Percentiles rank a stretch among this genome's conserved stretches.
Conservation (phyloP, 2,888 invertebrate species). For the Aporophyla nigra region DNA sequence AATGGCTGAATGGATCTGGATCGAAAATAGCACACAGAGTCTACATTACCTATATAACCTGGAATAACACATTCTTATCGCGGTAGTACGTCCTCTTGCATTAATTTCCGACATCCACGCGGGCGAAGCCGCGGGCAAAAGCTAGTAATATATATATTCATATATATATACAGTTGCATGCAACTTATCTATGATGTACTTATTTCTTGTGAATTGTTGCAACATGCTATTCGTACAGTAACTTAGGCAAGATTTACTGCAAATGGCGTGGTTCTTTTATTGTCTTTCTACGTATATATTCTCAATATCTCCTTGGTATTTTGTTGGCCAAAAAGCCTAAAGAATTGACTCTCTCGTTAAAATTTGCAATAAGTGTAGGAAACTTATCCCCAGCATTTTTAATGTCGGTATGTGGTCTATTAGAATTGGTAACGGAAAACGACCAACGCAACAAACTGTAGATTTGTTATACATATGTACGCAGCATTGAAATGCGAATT, state of each 20-base stretch:
- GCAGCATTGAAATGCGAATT: not conserved
- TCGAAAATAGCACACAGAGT: too few relatives aligned
- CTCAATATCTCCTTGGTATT: constrained; percentile 1
- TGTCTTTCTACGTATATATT: not conserved
- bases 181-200: constrained; percentile 8
- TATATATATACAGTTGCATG: not conserved
- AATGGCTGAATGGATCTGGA: too few relatives aligned
- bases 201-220: constrained; percentile 5
- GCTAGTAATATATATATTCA: too few relatives aligned
- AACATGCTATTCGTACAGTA: constrained; percentile 4
- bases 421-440: too few relatives aligned
- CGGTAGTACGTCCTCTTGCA: too few relatives aligned
- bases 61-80: too few relatives aligned
- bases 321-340: not conserved
- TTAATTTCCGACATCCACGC: too few relatives aligned
- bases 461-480: not conserved
- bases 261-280: constrained; percentile 1
- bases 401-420: not conserved
- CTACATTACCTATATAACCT: too few relatives aligned
- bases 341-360: not conserved
- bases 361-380: not conserved
- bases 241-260: constrained; percentile 6
- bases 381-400: not conserved
- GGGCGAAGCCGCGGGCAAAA: too few relatives aligned
- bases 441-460: not conserved